Evolutionary conservation across 30 jellyfish, hydroid and myxozoan species (phyloP).

Genomic region (Cassiopea xamachana): DNA sequence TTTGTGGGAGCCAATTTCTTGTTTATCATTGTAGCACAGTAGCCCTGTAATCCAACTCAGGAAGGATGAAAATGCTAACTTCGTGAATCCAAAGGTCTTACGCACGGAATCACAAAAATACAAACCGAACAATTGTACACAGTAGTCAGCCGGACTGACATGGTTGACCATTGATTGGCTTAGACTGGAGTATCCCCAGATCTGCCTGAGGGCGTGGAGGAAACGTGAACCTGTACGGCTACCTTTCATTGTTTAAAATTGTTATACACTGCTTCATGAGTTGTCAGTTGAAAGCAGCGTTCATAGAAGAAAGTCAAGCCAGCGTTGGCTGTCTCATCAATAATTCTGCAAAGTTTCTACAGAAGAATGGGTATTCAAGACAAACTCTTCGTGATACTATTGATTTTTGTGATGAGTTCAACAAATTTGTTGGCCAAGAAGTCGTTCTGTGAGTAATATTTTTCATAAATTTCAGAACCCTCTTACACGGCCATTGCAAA

Average conservation of each 20-base stretch:
- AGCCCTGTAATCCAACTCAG: too few relatives aligned
- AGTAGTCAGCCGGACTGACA: neutral
- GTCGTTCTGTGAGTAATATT: neutral
- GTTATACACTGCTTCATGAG: neutral
- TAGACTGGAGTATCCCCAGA: neutral
- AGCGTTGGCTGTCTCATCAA: neutral
- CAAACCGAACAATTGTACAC: neutral
- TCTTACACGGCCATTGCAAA: neutral
- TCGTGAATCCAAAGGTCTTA: too few relatives aligned
- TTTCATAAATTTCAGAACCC: neutral
- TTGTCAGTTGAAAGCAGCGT: neutral
- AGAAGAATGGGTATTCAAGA: neutral
- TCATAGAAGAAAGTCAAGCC: neutral
- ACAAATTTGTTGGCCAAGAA: neutral
- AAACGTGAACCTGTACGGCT: neutral
- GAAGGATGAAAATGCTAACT: too few relatives aligned
- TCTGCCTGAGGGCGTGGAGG: neutral
- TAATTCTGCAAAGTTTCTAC: neutral
- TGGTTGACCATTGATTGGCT: neutral
- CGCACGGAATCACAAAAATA: neutral
- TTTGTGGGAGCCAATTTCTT: too few relatives aligned
- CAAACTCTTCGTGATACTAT: neutral
- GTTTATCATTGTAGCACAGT: too few relatives aligned
- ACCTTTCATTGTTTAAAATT: neutral
- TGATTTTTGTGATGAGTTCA: neutral